phyloP scores from a whole-genome alignment of 2,113 vertebrate genomes.

The Anser cygnoides region DNA sequence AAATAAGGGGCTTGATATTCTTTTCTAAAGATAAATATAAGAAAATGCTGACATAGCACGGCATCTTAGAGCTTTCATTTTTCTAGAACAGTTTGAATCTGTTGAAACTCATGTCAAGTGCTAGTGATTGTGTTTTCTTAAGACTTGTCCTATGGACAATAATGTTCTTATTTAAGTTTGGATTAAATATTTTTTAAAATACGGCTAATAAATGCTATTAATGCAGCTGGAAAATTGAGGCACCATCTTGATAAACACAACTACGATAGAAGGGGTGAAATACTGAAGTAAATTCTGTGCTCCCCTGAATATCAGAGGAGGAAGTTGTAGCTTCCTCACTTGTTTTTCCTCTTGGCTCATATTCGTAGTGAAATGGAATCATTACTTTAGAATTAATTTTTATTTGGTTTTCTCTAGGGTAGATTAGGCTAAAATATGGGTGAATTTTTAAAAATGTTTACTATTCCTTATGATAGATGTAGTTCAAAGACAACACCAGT shows the following conservation, averaged over 20 bases:
- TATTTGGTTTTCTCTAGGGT: neutral
- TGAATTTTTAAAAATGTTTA: neutral
- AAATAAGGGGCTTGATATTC: neutral
- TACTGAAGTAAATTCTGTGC: neutral
- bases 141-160: neutral
- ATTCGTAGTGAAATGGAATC: neutral
- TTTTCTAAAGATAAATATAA: neutral
- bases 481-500: neutral
- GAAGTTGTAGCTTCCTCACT: neutral
- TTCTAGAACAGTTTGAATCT: neutral
- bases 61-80: neutral
- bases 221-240: neutral
- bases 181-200: neutral
- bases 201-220: neutral
- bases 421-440: neutral
- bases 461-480: neutral
- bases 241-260: neutral
- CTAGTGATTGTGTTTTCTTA: neutral
- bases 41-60: neutral
- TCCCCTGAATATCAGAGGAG: neutral
- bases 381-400: neutral
- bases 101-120: neutral
- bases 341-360: neutral
- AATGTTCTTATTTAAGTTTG: neutral
- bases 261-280: neutral